Conservation (phyloP, 2,797 vertebrate genomes). For the Lacerta viridis region DNA sequence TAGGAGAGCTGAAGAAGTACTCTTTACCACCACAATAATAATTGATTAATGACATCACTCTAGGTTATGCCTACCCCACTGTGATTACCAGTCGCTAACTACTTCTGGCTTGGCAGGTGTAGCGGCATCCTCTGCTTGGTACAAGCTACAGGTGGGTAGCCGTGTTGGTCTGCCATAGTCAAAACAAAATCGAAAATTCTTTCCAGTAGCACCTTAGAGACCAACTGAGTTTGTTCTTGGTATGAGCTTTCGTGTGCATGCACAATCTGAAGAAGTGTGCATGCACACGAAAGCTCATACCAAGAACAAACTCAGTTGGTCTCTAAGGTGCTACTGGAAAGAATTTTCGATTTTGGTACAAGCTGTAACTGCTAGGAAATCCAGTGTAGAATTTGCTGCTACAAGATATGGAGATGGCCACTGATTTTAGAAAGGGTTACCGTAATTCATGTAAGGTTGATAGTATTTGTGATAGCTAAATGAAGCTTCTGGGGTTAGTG, state of each 20-base stretch:
- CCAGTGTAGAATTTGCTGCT: background rate
- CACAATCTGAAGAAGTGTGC: too few species aligned
- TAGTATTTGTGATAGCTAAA: background rate
- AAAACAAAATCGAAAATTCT: too few species aligned
- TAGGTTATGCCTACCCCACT: background rate
- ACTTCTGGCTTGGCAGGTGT: background rate
- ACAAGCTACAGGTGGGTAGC: too few species aligned
- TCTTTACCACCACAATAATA: too few species aligned
- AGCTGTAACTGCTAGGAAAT: background rate
- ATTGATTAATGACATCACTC: background rate
- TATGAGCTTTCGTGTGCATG: too few species aligned
- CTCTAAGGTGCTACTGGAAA: too few species aligned
- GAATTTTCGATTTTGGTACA: background rate
- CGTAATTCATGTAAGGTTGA: background rate
- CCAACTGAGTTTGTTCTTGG: too few species aligned
- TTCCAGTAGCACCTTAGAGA: too few species aligned
- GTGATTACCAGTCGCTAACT: background rate
- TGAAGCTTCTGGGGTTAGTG: background rate
- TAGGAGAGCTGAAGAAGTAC: too few species aligned
- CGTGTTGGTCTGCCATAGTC: too few species aligned
- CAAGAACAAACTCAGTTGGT: too few species aligned
- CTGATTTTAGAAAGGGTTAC: background rate
- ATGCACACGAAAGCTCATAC: too few species aligned
- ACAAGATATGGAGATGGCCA: background rate
- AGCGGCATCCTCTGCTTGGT: background rate